A percentile compares a stretch with the other conserved stretches of the same genome.
Evolutionary conservation across 1,140 invertebrate species (phyloP).

Genomic region (Mizuhopecten yessoensis): DNA sequence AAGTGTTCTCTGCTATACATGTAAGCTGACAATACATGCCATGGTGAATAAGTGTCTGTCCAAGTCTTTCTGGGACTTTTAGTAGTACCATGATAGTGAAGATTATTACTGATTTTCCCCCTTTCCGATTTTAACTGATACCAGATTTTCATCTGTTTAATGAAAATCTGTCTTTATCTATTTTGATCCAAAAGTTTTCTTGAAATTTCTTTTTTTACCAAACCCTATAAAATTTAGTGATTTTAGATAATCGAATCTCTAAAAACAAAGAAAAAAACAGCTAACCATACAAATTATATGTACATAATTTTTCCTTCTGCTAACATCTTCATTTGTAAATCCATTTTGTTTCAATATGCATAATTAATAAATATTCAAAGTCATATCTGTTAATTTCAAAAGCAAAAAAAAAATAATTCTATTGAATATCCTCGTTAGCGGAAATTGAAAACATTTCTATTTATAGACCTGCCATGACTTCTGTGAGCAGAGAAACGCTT

Average conservation of each 20-base stretch:
- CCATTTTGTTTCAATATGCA: neutral
- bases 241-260: no score
- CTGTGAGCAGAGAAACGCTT: conserved; percentile 13
- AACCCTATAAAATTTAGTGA: no score
- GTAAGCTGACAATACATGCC: neutral
- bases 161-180: no score
- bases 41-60: neutral
- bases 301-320: neutral
- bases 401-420: neutral
- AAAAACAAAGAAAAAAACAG: no score
- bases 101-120: neutral
- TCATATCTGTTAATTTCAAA: neutral
- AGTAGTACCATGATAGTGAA: neutral
- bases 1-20: neutral
- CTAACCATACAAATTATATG: no score
- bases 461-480: conserved; percentile 15
- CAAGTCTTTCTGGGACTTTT: neutral
- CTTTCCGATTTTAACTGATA: neutral
- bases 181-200: no score
- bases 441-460: neutral
- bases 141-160: neutral
- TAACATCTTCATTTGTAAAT: neutral
- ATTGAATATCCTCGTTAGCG: neutral
- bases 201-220: no score
- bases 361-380: neutral